phyloP scores from a whole-genome alignment of 2,797 vertebrate species.

The Hafferia zeledoni region DNA sequence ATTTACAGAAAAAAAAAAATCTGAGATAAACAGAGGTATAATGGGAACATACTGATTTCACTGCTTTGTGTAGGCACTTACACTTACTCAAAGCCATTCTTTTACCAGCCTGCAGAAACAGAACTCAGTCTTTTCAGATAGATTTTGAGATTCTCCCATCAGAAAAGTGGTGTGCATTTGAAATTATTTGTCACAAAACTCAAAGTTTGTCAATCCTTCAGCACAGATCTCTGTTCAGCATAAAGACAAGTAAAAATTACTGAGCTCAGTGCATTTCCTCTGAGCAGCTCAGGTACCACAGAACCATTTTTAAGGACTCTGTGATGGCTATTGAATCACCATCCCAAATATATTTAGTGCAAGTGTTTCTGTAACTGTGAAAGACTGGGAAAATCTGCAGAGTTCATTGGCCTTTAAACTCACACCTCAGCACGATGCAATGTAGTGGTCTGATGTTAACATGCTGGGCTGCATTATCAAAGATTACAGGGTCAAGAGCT shows the following conservation, averaged over 20 bases:
- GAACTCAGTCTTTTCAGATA: background rate
- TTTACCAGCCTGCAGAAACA: background rate
- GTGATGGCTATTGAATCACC: background rate
- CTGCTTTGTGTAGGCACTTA: background rate
- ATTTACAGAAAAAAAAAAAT: background rate
- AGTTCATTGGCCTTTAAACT: constrained; percentile 18
- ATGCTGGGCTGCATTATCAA: background rate
- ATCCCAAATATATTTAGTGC: background rate
- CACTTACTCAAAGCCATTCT: background rate
- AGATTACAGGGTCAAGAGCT: constrained; percentile 1
- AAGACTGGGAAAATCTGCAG: background rate
- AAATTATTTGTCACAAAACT: background rate
- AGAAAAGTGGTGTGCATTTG: background rate
- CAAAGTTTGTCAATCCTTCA: background rate
- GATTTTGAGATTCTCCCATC: background rate
- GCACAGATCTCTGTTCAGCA: background rate
- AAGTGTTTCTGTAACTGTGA: constrained; percentile 4
- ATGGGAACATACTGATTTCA: background rate
- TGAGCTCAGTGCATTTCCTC: background rate
- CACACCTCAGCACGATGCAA: background rate
- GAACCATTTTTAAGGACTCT: background rate
- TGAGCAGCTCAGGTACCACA: background rate
- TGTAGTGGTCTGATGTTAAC: background rate
- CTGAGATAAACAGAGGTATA: background rate
- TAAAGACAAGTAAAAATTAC: background rate